phyloP scores from a whole-genome alignment of 2,888 invertebrate species.

The Pristionchus maxplancki region DNA sequence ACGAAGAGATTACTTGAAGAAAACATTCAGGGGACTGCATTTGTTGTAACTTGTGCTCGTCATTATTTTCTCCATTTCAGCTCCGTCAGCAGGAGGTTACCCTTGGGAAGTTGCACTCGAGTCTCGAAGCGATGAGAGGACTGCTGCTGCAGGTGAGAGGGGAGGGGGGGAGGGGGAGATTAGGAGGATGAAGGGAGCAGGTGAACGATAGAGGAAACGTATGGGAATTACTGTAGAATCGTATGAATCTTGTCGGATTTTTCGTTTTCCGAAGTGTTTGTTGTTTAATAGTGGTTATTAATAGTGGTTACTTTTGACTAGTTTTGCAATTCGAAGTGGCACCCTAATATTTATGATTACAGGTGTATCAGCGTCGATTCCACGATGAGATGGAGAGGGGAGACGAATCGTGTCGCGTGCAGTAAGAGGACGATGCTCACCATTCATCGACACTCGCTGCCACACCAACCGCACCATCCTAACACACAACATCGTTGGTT shows the following conservation, averaged over 20 bases:
- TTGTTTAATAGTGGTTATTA: too few relatives aligned
- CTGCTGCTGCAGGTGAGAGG: slow-evolving; percentile 14
- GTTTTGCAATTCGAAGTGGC: too few relatives aligned
- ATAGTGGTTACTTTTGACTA: too few relatives aligned
- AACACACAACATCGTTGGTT: neutral
- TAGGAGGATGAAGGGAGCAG: too few relatives aligned
- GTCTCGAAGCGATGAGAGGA: slow-evolving; percentile 29
- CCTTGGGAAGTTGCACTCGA: slow-evolving; percentile 18
- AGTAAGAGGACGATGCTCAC: slow-evolving; percentile 9
- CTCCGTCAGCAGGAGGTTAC: slow-evolving; percentile 26
- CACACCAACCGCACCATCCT: neutral
- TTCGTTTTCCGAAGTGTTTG: too few relatives aligned
- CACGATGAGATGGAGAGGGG: slow-evolving; percentile 37
- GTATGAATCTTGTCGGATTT: too few relatives aligned
- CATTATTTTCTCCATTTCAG: neutral
- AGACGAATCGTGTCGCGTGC: slow-evolving; percentile 39
- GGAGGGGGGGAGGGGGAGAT: neutral
- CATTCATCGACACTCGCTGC: neutral
- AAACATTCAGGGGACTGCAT: too few relatives aligned
- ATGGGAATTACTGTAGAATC: neutral
- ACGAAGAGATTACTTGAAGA: too few relatives aligned
- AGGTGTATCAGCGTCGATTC: slow-evolving; percentile 49
- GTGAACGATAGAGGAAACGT: too few relatives aligned
- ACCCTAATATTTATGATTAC: neutral
- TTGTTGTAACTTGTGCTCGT: too few relatives aligned